phyloP scores from a whole-genome alignment of 2,888 invertebrate genomes.

The Campaea margaritaria region DNA sequence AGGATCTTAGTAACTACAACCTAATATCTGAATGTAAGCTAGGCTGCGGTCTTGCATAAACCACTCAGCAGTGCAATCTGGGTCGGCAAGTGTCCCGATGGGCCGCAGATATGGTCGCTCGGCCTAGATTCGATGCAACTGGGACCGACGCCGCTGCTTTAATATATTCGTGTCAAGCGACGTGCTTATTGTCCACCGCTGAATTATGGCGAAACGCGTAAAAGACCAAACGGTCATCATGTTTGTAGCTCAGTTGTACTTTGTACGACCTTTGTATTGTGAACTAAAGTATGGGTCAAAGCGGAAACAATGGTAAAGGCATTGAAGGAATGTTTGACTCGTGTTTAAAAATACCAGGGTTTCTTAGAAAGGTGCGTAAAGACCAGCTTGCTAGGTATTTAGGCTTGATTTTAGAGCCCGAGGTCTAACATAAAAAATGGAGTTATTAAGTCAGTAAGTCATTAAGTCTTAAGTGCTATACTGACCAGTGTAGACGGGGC shows the following conservation, averaged over 20 bases:
- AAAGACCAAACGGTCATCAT: constrained; percentile 12
- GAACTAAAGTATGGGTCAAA: constrained; percentile 2
- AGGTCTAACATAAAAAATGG: too few relatives aligned
- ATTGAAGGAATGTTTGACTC: not conserved
- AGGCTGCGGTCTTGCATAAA: not conserved
- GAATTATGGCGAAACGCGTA: constrained; percentile 7
- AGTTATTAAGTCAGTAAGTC: too few relatives aligned
- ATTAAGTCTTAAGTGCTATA: not conserved
- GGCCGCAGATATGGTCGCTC: constrained; percentile 32
- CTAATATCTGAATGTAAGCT: not conserved
- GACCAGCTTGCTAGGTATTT: too few relatives aligned
- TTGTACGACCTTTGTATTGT: constrained; percentile 6
- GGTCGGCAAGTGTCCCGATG: constrained; percentile 36
- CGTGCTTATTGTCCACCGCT: not conserved
- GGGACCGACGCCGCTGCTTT: constrained; percentile 10
- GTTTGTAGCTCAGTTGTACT: not conserved
- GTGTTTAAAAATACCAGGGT: not conserved
- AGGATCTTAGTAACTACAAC: too few relatives aligned
- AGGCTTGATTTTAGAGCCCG: too few relatives aligned
- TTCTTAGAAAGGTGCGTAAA: not conserved
- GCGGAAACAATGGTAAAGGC: constrained; percentile 9
- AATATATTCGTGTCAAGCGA: constrained; percentile 7
- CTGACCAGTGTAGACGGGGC: constrained; percentile 59
- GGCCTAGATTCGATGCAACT: constrained; percentile 26
- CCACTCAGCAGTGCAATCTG: constrained; percentile 14